These are phyloP conservation scores for Danaus plexippus DNA, from an alignment of 1,140 invertebrate genomes.

Conservation along the genomic window DNA sequence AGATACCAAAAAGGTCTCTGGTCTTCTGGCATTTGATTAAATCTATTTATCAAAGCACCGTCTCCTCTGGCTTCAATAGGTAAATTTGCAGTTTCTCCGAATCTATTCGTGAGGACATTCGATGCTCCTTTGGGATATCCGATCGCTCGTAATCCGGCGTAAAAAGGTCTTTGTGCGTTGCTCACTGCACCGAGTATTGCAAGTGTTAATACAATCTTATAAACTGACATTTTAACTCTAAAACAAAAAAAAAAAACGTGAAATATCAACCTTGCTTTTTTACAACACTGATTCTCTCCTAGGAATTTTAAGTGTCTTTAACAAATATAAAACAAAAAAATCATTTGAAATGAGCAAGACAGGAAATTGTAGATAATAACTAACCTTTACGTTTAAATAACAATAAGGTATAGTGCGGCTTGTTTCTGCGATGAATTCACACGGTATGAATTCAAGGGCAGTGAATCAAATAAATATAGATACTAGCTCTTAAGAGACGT, in stretches of 20 bases:
- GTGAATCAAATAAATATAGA: no score
- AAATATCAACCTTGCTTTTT: no score
- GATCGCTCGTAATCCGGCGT: constrained; percentile 46
- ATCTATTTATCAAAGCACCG: constrained; percentile 56
- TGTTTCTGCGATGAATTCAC: no score
- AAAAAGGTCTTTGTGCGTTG: constrained; percentile 50
- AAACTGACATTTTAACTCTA: constrained; percentile 10
- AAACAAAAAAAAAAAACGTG: constrained; percentile 1
- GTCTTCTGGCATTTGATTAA: constrained; percentile 69
- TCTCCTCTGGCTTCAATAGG: constrained; percentile 69
- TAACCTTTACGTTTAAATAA: no score
- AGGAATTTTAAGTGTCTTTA: no score
- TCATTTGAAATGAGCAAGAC: no score
- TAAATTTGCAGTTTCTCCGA: constrained; percentile 38
- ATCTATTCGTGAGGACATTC: constrained; percentile 31
- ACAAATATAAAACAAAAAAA: no score
- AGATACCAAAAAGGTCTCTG: constrained; percentile 74
- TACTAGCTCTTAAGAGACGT: no score
- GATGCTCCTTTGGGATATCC: constrained; percentile 35
- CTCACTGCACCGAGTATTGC: constrained; percentile 11
- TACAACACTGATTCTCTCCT: no score
- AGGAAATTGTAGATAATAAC: no score
- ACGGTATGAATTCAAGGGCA: no score
- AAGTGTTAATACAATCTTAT: constrained; percentile 1
- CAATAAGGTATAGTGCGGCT: no score